phyloP scores from a whole-genome alignment of 1,140 invertebrate genomes.

The Scaptomyza pallida region DNA sequence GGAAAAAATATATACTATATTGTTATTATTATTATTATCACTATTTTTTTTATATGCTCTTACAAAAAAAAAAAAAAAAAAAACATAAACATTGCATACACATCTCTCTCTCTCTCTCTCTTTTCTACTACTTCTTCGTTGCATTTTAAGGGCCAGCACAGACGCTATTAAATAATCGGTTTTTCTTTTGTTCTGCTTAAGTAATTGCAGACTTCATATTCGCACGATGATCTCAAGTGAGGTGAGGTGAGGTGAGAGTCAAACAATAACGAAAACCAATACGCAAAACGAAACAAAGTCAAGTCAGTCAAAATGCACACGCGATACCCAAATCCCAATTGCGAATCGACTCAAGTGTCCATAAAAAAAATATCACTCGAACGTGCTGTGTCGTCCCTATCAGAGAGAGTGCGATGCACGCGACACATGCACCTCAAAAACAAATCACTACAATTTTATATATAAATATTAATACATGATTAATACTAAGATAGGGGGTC shows the following conservation, averaged over 20 bases:
- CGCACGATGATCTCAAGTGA: conserved; percentile 82
- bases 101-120: conserved; percentile 65
- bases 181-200: conserved; percentile 84
- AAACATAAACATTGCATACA: conserved; percentile 58
- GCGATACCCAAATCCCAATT: conserved; percentile 33
- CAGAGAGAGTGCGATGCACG: conserved; percentile 8
- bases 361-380: conserved; percentile 30
- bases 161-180: conserved; percentile 83
- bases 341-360: conserved; percentile 39
- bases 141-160: conserved; percentile 76
- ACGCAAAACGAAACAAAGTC: conserved; percentile 50
- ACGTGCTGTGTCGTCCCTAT: conserved; percentile 21
- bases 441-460: conserved; percentile 22
- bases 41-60: conserved; percentile 30
- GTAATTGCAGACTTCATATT: conserved; percentile 84
- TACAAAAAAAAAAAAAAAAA: conserved; percentile 16
- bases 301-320: conserved; percentile 40
- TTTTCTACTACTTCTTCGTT: conserved; percentile 66
- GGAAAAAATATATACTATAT: conserved; percentile 41
- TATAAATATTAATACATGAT: conserved; percentile 15
- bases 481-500: conserved; percentile 35
- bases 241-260: conserved; percentile 82
- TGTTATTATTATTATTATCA: conserved; percentile 17
- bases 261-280: conserved; percentile 58
- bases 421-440: conserved; percentile 3